Percentiles rank a stretch among this genome's conserved stretches.
These are phyloP conservation scores for Prionace glauca DNA, from an alignment of 2,797 vertebrate genomes.

Conservation along the genomic window DNA sequence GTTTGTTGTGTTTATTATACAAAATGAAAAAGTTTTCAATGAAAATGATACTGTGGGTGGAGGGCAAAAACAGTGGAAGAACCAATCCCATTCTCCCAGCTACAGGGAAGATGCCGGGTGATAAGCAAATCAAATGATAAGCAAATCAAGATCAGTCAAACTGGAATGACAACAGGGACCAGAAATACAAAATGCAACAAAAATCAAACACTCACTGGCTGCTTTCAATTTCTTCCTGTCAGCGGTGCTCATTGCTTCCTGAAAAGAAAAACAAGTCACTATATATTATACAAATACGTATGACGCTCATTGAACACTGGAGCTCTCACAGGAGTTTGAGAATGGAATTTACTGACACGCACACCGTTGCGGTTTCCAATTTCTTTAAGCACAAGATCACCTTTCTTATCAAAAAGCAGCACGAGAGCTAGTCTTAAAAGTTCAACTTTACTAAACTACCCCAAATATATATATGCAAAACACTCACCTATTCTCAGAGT, in stretches of 20 bases:
- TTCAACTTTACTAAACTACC: no score
- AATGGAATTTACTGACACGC: not conserved
- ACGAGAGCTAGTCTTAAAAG: no score
- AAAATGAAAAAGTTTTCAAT: no score
- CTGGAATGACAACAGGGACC: not conserved
- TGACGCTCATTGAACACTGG: not conserved
- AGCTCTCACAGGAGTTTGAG: not conserved
- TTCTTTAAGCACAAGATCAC: no score
- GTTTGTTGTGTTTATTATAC: no score
- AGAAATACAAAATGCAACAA: not conserved
- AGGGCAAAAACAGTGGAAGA: not conserved
- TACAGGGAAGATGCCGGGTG: no score
- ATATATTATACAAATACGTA: not conserved
- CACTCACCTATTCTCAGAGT: no score
- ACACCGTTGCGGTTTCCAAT: no score
- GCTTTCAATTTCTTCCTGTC: conserved; percentile 3
- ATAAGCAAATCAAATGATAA: not conserved
- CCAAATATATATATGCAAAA: no score
- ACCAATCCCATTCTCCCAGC: not conserved
- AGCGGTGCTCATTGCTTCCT: not conserved
- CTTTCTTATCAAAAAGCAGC: no score
- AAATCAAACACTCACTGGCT: conserved; percentile 25
- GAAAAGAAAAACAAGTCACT: not conserved
- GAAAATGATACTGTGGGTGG: not conserved
- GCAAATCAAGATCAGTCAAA: not conserved